These are phyloP conservation scores for Semnornis frantzii DNA, from an alignment of 2,113 vertebrate species.

Conservation along the genomic window DNA sequence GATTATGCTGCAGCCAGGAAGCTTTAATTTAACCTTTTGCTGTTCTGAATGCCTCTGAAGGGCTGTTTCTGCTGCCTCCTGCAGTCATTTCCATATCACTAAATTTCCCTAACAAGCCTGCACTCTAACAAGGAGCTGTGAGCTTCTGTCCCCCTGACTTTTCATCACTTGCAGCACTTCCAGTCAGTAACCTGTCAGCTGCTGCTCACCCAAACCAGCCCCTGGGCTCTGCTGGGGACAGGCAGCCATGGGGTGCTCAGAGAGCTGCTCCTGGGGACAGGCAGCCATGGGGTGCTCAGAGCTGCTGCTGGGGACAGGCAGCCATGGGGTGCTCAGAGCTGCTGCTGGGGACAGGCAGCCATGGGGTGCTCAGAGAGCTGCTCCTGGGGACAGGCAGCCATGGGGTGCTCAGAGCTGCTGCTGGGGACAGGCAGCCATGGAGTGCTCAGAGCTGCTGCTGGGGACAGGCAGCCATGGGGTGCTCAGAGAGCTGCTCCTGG, in stretches of 20 bases:
- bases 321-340: too few species aligned
- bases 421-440: too few species aligned
- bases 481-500: too few species aligned
- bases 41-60: conserved; percentile 19
- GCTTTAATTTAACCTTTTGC: conserved; percentile 46
- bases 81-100: conserved; percentile 3
- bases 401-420: too few species aligned
- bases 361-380: too few species aligned
- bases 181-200: conserved; percentile 32
- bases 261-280: background rate
- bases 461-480: too few species aligned
- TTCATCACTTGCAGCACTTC: conserved; percentile 9
- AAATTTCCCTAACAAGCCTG: conserved; percentile 10
- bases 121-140: background rate
- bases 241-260: background rate
- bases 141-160: background rate
- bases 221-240: background rate
- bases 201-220: background rate
- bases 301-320: too few species aligned
- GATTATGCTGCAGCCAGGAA: background rate
- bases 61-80: background rate
- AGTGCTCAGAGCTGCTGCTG: too few species aligned
- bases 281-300: too few species aligned
- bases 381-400: too few species aligned
- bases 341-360: too few species aligned